Evolutionary conservation across 2,797 vertebrate species (phyloP), one percentile per base, ranked within the genome.

Genomic region (Choloepus didactylus): DNA sequence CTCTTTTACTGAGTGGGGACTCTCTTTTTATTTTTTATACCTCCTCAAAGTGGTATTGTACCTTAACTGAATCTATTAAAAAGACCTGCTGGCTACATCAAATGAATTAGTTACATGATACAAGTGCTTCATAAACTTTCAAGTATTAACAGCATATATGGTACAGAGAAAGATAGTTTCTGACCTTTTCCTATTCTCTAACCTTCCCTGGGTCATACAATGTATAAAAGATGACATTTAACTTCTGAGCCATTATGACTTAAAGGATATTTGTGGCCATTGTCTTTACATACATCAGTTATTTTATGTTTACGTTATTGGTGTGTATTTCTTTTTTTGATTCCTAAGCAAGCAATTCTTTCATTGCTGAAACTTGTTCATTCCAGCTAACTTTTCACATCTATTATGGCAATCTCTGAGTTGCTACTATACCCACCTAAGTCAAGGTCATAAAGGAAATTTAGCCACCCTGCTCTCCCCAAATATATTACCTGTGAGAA

Each of bases 171-270:
- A 85, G 69, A 85, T n/a, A 92, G 91, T 96, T 92, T 82, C 87
- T 94, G 69, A 96, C 80, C 73, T 83, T 38, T 91, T 93, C 23
- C 41, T 77, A 67, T 73, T 93, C 31, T 2, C 38, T 93, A 94
- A 86, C 29, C 51, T 95, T 95, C 29, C 25, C 21, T 19, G 14
- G 70, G 70, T 93, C 66, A 93, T 35, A 81, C 25, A 86, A 11
- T 60, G 75, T 94, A 80, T 62, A 93, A 95, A 91, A 72, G 60
- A 95, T 96, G 92, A 92, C 90, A 87, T 97, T 97, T 96, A 96
- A 93, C 82, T 96, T 80, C n/a, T 69, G 96, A 79, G 56, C 70
- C 46, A 79, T 94, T 95, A 72, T 81, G 75, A 91, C n/a, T 93
- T 88, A 88, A 95, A 86, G 54, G 35, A 69, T 89, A 80, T 73